These are phyloP conservation scores for Gila robusta DNA, from an alignment of 2,797 vertebrate species.

Conservation along the genomic window DNA sequence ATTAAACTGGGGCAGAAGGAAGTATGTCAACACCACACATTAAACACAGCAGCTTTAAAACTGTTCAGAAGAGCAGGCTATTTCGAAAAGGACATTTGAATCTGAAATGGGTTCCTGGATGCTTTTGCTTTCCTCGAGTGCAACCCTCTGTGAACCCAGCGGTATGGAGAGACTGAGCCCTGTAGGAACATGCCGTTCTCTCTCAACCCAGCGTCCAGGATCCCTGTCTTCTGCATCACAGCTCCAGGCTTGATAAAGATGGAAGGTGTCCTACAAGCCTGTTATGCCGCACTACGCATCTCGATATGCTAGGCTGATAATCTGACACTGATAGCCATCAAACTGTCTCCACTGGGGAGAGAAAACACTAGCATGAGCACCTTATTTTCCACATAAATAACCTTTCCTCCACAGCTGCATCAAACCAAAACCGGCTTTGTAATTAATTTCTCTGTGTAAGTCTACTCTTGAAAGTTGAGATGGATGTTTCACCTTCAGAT, in stretches of 20 bases:
- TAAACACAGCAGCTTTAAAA: neutral
- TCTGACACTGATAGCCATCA: slow-evolving; percentile 79
- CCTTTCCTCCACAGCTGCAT: slow-evolving; percentile 69
- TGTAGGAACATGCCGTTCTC: slow-evolving; percentile 3
- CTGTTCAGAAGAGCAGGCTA: neutral
- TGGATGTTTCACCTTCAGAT: slow-evolving; percentile 66
- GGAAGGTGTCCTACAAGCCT: slow-evolving; percentile 72
- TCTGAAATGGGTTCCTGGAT: neutral
- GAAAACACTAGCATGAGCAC: slow-evolving; percentile 59
- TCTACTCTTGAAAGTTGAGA: slow-evolving; percentile 69
- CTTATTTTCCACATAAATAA: slow-evolving; percentile 75
- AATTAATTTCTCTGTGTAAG: slow-evolving; percentile 71
- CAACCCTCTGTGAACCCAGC: neutral
- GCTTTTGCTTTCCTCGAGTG: neutral
- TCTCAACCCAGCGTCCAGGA: slow-evolving; percentile 11
- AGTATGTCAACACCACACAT: neutral
- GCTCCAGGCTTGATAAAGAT: slow-evolving; percentile 78
- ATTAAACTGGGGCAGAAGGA: neutral
- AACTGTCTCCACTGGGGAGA: slow-evolving; percentile 74
- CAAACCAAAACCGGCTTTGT: slow-evolving; percentile 67
- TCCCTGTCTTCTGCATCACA: slow-evolving; percentile 64
- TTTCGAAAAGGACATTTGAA: neutral
- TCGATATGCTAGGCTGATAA: slow-evolving; percentile 74
- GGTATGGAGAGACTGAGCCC: slow-evolving; percentile 5
- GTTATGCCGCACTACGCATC: slow-evolving; percentile 74